Percentiles rank a stretch among this genome's conserved stretches.
These are phyloP conservation scores for Orestias chungarensis DNA, from an alignment of 2,797 vertebrate species.

Conservation along the genomic window DNA sequence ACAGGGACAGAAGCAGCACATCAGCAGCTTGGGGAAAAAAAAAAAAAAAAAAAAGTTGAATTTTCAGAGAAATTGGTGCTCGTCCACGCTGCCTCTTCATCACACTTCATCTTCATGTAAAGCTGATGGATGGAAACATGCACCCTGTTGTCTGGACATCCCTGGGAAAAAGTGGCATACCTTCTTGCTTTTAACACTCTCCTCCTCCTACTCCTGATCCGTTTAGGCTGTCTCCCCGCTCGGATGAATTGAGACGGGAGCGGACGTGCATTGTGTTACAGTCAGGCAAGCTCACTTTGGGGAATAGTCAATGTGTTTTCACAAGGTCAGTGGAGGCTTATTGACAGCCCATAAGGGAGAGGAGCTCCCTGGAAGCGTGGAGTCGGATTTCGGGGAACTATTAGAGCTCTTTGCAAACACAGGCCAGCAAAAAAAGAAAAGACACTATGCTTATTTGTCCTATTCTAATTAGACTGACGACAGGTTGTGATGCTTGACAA, in stretches of 20 bases:
- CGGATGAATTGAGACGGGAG: constrained; percentile 46
- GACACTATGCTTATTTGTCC: neutral
- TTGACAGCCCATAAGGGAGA: constrained; percentile 53
- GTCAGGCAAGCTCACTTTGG: constrained; percentile 60
- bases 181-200: constrained; percentile 10
- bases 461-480: constrained; percentile 3
- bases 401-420: constrained; percentile 14
- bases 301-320: constrained; percentile 67
- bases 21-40: too few relatives aligned
- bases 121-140: neutral
- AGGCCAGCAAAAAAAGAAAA: neutral
- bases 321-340: constrained; percentile 75
- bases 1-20: too few relatives aligned
- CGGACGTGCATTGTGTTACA: constrained; percentile 57
- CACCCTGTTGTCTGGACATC: constrained; percentile 19
- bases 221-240: constrained; percentile 36
- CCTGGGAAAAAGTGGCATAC: constrained; percentile 25
- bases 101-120: neutral
- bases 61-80: constrained; percentile 13
- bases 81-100: constrained; percentile 21
- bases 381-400: constrained; percentile 46
- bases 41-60: too few relatives aligned
- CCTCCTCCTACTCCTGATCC: constrained; percentile 33
- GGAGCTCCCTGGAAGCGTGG: constrained; percentile 29
- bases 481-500: constrained; percentile 17